Conservation (phyloP, 1,140 invertebrate species). For the Drosophila lacertosa region DNA sequence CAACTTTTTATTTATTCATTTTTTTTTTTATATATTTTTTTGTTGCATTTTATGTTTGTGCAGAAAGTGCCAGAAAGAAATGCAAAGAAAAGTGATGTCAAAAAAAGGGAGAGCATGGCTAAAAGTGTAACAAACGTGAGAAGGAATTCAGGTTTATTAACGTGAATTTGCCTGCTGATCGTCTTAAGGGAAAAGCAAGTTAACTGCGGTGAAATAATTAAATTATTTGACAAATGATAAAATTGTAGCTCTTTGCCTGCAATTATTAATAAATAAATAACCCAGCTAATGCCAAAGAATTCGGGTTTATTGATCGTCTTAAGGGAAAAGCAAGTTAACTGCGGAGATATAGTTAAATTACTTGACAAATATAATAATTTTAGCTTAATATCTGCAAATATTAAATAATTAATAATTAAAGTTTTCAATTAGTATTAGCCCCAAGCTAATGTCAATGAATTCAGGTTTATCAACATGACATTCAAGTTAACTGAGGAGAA, state of each 20-base stretch:
- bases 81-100: slow-evolving; percentile 1
- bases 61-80: slow-evolving; percentile 16
- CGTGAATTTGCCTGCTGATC: no score
- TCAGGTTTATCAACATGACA: background rate
- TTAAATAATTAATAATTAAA: no score
- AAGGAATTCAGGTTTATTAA: background rate
- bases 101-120: background rate
- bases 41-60: background rate
- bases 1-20: background rate
- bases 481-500: background rate
- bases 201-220: background rate
- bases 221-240: no score
- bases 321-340: background rate
- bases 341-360: background rate
- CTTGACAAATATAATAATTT: no score
- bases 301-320: background rate
- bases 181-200: background rate
- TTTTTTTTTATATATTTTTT: no score
- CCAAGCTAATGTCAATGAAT: no score
- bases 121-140: background rate
- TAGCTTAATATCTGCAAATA: no score
- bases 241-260: no score
- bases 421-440: no score
- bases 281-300: no score
- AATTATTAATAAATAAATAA: no score